Evolutionary conservation across 1,140 invertebrate genomes (phyloP).

Genomic region (Leucophenga varia): DNA sequence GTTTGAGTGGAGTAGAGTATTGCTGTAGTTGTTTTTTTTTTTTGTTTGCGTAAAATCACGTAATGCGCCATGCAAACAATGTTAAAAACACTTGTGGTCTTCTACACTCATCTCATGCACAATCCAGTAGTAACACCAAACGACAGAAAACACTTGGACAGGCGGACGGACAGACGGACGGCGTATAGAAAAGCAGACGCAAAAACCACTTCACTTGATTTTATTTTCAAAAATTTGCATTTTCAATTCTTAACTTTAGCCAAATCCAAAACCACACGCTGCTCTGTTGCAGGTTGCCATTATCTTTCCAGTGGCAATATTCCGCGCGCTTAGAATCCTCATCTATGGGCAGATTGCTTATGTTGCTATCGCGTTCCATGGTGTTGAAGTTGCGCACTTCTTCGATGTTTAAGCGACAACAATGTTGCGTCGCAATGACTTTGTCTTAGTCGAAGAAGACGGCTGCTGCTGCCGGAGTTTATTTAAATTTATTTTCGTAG

Average conservation of each 20-base stretch:
- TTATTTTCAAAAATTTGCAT: conserved; percentile 46
- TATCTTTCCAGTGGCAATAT: too few relatives aligned
- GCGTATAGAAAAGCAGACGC: neutral
- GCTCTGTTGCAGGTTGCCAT: too few relatives aligned
- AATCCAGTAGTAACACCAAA: too few relatives aligned
- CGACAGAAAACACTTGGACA: conserved; percentile 4
- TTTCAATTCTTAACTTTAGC: conserved; percentile 25
- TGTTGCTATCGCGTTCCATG: too few relatives aligned
- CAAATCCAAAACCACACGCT: too few relatives aligned
- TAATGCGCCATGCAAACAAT: conserved; percentile 50
- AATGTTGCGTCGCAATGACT: neutral
- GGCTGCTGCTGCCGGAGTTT: conserved; percentile 14
- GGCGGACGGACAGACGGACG: neutral
- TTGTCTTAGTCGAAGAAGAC: conserved; percentile 7
- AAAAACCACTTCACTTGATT: conserved; percentile 31
- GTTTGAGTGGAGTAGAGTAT: too few relatives aligned
- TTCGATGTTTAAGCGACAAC: too few relatives aligned
- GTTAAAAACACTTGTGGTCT: conserved; percentile 46
- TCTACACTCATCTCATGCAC: conserved; percentile 11
- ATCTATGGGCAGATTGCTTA: too few relatives aligned
- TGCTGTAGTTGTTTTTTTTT: too few relatives aligned
- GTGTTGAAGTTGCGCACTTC: too few relatives aligned
- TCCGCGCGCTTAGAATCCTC: too few relatives aligned
- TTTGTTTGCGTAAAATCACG: conserved; percentile 30
- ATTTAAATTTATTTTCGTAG: conserved; percentile 53